A percentile compares a stretch with the other conserved stretches of the same genome.
These are phyloP conservation scores for Drosophila putrida DNA, from an alignment of 2,888 invertebrate species.

Conservation along the genomic window DNA sequence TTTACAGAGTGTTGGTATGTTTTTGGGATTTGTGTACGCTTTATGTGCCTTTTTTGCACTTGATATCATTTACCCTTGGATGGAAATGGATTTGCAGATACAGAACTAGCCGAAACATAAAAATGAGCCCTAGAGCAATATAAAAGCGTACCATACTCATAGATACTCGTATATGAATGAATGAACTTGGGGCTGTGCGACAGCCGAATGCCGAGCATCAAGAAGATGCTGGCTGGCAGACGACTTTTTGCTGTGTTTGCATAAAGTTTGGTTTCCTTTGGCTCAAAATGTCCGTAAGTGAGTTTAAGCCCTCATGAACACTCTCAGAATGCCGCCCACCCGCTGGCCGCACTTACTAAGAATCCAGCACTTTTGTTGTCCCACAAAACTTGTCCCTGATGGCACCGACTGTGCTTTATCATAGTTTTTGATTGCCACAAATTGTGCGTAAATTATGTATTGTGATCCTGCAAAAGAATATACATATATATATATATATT, in stretches of 20 bases:
- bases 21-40: constrained; percentile 44
- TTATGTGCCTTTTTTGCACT: constrained; percentile 37
- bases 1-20: constrained; percentile 30
- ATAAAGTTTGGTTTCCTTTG: constrained; percentile 50
- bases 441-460: constrained; percentile 70
- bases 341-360: constrained; percentile 20
- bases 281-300: constrained; percentile 44
- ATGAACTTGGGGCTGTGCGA: constrained; percentile 26
- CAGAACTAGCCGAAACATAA: constrained; percentile 1
- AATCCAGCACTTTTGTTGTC: constrained; percentile 24
- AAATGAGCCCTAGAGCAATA: constrained; percentile 1
- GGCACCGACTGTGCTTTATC: constrained; percentile 27
- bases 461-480: constrained; percentile 33
- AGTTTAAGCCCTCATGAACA: constrained; percentile 43
- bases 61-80: constrained; percentile 59
- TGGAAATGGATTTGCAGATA: constrained; percentile 20
- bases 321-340: constrained; percentile 22
- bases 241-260: constrained; percentile 71
- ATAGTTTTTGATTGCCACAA: constrained; percentile 75
- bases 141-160: constrained; percentile 5
- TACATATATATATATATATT: constrained; percentile 18
- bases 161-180: constrained; percentile 21
- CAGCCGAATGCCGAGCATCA: neutral
- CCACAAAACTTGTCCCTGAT: neutral
- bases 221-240: constrained; percentile 7